Evolutionary conservation across 2,888 invertebrate species (phyloP), one percentile per base, ranked within the genome.

Genomic region (Opisthograptis luteolata): DNA sequence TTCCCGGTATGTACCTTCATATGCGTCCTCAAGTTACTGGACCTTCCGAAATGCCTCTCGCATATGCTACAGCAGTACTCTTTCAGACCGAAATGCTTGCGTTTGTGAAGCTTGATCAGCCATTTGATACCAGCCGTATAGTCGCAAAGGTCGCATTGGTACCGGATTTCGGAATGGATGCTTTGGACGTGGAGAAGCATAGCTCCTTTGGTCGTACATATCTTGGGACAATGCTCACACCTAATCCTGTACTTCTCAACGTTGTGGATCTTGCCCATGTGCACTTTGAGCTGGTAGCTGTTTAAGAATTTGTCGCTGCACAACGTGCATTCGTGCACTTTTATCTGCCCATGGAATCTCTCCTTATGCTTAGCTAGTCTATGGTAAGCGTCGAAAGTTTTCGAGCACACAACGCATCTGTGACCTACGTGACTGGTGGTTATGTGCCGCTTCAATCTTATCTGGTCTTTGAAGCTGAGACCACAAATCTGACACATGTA

Each of bases 61-160:
- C 93, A 93, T n/a, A 92, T 77, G 25, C 91, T 91, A 50, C 93
- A 93, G 0, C 78, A 74, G 45, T 92, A 92, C 7, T 84, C 79
- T 6, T 83, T 88, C 1, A 90, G 87, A 0, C 87, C 88, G 10
- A 79, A 84, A 72, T 92, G 93, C 25, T 84, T 88, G 12, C 84
- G 80, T 37, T 82, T 84, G 50, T 92, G 92, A 1, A 86, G 47
- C 15, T 73, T 84, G 0, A 87, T 68, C 64, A 79, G 62, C 80
- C 81, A 84, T 44, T 81, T 82, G 0, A 83, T 79, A 0, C 75
- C 73, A 0, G 83, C 75, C 7, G 73, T 80, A 20, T 87, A 87
- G 3, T 76, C 80, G 49, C 87, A 87, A 0, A 80, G 20, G 44
- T 87, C 86, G 10, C 87, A 87, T 39, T 77, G 64, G 28, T 71